Base-by-base conservation (phyloP, 2,888 invertebrate species). In the Plebejus melissa region DNA sequence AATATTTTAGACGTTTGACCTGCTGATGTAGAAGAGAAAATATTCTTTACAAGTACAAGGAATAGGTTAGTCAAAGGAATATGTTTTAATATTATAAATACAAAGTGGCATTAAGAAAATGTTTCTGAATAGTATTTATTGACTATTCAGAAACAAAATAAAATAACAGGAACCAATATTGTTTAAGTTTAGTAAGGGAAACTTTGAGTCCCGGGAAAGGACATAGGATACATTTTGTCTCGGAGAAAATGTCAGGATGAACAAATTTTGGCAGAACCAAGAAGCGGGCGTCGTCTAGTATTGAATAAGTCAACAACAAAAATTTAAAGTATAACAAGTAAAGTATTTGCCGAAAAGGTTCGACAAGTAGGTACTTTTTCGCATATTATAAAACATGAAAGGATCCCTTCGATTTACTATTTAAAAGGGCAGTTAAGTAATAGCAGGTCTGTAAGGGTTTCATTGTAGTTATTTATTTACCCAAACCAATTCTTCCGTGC, bases 381-480 rank as follows among this genome's bases (percentile, higher is more conserved):
- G 32, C 32, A 65, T 65, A 36, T 65, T 32, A 65, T 36, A 72
- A 54, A 72, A 72, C 16, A 72, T 72, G 22, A 72, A 54, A 72
- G 54, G 50, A 3, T 50, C 41, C 11, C 22, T 41, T 41, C 41
- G 41, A 70, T 72, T 72, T 28, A 72, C 54, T 72, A 72, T 72
- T 72, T 32, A 54, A 72, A 72, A 72, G 72, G 72, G 50, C 32
- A 72, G 72, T 72, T 72, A 72, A 72, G 72, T 54, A 72, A 72
- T 72, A 54, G 11, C 32, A 28, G 72, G 54, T 71, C 28, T 16
- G 70, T 71, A 69, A 70, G 36, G 58, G 60, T 71, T 76, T 69
- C 72, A 87, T 90, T 86, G 85, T 89, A 90, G 89, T 90, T 90
- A 90, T 90, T 90, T 90, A 90, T 90, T 90, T 90, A 91, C 90